Percentiles rank a stretch among this genome's conserved stretches.
Evolutionary conservation across 2,797 vertebrate species (phyloP).

Genomic region (Perodicticus potto): DNA sequence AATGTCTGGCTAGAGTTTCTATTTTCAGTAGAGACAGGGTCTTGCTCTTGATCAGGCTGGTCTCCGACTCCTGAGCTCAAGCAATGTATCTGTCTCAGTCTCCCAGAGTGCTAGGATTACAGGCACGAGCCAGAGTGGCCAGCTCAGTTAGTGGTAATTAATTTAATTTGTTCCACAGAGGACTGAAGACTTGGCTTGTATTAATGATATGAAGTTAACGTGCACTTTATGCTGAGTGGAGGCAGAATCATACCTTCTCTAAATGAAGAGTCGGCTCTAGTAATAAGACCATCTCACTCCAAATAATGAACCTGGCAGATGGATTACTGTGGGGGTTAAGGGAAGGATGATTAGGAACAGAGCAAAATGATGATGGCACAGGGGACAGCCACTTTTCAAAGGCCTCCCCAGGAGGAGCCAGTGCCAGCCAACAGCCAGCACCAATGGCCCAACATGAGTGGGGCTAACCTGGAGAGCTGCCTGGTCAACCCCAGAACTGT

Average conservation of each 20-base stretch:
- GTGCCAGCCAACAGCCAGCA: rapidly evolving
- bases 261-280: background rate
- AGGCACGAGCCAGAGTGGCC: too few relatives aligned
- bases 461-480: background rate
- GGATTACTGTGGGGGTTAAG: background rate
- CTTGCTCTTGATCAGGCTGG: too few relatives aligned
- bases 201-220: constrained; percentile 71
- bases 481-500: background rate
- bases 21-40: too few relatives aligned
- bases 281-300: background rate
- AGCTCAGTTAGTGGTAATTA: constrained; percentile 37
- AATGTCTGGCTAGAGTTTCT: too few relatives aligned
- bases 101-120: too few relatives aligned
- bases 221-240: constrained; percentile 73
- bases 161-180: background rate
- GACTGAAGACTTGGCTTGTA: constrained; percentile 19
- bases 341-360: background rate
- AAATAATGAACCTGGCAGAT: background rate
- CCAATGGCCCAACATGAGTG: rapidly evolving
- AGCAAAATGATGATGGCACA: background rate
- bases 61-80: too few relatives aligned
- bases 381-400: background rate
- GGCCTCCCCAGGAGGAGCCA: background rate
- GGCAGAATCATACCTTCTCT: constrained; percentile 8
- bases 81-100: too few relatives aligned